Evolutionary conservation across 2,888 invertebrate species (phyloP).

Genomic region (Ypsolopha scabrella): DNA sequence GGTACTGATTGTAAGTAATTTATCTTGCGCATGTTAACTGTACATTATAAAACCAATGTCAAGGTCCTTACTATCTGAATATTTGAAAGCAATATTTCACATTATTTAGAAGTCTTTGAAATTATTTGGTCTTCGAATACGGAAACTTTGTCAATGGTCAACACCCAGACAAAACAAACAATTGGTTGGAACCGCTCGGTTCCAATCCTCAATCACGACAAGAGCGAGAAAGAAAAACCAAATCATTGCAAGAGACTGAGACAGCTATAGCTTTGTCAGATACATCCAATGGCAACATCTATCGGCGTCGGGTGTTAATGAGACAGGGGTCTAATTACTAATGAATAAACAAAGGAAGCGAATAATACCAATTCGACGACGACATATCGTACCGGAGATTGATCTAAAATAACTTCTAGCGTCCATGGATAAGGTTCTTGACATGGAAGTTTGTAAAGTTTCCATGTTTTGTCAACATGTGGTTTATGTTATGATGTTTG

Average conservation of each 20-base stretch:
- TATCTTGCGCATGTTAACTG: too few relatives aligned
- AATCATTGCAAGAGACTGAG: constrained; percentile 16
- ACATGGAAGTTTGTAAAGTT: constrained; percentile 18
- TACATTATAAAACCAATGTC: not conserved
- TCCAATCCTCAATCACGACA: constrained; percentile 41
- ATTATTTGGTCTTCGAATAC: too few relatives aligned
- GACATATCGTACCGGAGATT: too few relatives aligned
- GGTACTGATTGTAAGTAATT: too few relatives aligned
- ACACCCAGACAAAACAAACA: constrained; percentile 33
- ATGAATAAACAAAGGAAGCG: constrained; percentile 31
- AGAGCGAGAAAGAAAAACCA: not conserved
- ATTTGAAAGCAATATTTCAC: too few relatives aligned
- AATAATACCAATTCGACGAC: too few relatives aligned
- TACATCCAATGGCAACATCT: constrained; percentile 28
- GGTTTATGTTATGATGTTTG: not conserved
- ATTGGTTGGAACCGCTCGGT: constrained; percentile 23
- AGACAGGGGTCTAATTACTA: constrained; percentile 61
- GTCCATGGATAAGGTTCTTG: too few relatives aligned
- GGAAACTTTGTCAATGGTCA: not conserved
- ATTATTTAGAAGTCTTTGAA: too few relatives aligned
- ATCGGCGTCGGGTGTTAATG: constrained; percentile 42
- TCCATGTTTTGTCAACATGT: constrained; percentile 19
- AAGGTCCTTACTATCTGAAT: too few relatives aligned
- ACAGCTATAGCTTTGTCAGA: constrained; percentile 14
- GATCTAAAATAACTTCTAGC: too few relatives aligned